Evolutionary conservation across 2,113 vertebrate genomes (phyloP).

Genomic region (Psittacula cyanocephala): DNA sequence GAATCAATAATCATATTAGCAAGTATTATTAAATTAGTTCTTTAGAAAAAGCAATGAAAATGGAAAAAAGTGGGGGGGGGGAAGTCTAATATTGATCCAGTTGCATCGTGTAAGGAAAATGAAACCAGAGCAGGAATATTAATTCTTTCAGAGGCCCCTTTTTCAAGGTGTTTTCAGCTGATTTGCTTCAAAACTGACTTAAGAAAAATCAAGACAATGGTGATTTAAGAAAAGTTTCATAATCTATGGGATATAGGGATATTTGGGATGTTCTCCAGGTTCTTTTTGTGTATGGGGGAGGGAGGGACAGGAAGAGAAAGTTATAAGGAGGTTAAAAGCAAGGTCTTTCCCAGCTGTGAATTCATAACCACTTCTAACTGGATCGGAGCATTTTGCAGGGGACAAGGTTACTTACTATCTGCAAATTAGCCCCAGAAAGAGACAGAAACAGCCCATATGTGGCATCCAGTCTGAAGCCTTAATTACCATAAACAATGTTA

Average conservation of each 20-base stretch:
- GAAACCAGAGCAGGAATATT: not conserved
- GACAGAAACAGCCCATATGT: not conserved
- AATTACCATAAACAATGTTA: slow-evolving; percentile 62
- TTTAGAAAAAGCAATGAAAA: not conserved
- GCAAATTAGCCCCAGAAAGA: slow-evolving; percentile 12
- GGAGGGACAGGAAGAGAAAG: not conserved
- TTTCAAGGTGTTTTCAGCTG: not conserved
- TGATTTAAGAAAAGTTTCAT: not conserved
- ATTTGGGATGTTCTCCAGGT: not conserved
- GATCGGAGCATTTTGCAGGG: not conserved
- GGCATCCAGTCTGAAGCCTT: slow-evolving; percentile 44
- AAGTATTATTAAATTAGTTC: slow-evolving; percentile 15
- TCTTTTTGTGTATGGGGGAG: not conserved
- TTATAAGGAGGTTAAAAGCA: not conserved
- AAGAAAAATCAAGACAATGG: not conserved
- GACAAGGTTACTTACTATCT: slow-evolving; percentile 1
- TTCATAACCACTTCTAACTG: not conserved
- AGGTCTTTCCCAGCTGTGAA: not conserved
- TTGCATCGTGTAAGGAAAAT: not conserved
- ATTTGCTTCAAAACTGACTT: not conserved
- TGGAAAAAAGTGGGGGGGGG: not conserved
- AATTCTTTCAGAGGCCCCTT: not conserved
- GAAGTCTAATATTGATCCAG: not conserved
- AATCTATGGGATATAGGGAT: not conserved
- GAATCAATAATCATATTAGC: slow-evolving; percentile 23